Conservation (phyloP, 2,888 invertebrate species). For the Cephalotes varians region DNA sequence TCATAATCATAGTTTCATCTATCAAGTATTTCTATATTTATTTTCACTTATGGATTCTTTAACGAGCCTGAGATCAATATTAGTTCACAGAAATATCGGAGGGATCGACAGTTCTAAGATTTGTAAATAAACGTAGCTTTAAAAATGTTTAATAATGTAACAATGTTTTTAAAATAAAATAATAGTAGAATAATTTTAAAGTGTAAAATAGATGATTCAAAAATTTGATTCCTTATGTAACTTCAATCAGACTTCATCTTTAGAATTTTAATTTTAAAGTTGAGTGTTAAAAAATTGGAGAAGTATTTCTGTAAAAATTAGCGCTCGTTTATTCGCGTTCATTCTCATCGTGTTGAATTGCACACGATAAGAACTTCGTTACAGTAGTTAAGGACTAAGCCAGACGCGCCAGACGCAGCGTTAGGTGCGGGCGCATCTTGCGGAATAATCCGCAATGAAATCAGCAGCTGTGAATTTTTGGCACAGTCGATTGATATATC, state of each 20-base stretch:
- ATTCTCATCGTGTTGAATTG: background rate
- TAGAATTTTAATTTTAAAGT: background rate
- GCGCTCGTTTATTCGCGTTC: background rate
- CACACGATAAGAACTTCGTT: background rate
- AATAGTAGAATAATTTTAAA: background rate
- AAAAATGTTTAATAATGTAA: background rate
- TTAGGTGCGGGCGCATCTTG: background rate
- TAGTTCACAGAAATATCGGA: background rate
- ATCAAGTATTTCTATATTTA: background rate
- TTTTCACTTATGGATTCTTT: background rate
- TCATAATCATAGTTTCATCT: background rate
- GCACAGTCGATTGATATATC: constrained; percentile 33
- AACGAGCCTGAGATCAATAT: background rate
- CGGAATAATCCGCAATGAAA: constrained; percentile 62
- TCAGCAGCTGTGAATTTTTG: constrained; percentile 60
- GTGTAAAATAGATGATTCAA: background rate
- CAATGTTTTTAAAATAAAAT: background rate
- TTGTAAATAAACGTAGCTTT: background rate
- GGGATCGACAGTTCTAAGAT: background rate
- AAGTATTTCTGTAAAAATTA: constrained; percentile 16
- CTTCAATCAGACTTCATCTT: background rate
- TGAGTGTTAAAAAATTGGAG: background rate
- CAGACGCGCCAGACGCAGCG: constrained; percentile 36
- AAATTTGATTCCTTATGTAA: background rate
- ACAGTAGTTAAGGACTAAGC: background rate